These are phyloP conservation scores for Albula glossodonta DNA, from an alignment of 2,113 vertebrate species.

Conservation along the genomic window DNA sequence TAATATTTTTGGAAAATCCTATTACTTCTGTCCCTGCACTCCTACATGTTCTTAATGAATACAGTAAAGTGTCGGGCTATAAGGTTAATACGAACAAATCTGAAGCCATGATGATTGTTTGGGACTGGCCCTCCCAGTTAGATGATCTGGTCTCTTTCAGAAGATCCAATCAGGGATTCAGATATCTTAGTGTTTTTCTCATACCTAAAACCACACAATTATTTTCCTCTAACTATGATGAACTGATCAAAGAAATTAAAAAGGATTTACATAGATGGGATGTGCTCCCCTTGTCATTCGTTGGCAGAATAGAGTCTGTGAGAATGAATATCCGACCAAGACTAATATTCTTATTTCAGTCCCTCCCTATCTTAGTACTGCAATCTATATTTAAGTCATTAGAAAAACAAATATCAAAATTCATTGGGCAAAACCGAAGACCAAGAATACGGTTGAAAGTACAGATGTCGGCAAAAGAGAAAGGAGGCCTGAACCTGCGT, in stretches of 20 bases:
- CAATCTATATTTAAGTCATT: too few species aligned
- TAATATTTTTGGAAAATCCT: too few species aligned
- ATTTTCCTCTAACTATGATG: not conserved
- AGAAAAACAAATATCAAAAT: conserved; percentile 2
- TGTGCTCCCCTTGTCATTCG: not conserved
- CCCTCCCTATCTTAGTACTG: not conserved
- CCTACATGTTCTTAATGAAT: conserved; percentile 16
- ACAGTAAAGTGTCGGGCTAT: conserved; percentile 27
- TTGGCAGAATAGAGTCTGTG: conserved; percentile 16
- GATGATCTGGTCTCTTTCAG: not conserved
- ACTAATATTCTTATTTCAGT: conserved; percentile 10
- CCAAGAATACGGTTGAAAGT: conserved; percentile 13
- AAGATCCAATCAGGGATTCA: not conserved
- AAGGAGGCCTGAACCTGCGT: too few species aligned
- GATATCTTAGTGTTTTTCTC: not conserved
- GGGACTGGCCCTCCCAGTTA: not conserved
- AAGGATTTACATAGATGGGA: not conserved
- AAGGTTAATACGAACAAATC: conserved; percentile 31
- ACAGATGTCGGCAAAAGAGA: not conserved
- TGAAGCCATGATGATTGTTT: conserved; percentile 23
- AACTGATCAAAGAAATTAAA: too few species aligned
- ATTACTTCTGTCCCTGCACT: not conserved
- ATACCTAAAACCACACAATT: not conserved
- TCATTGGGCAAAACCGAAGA: conserved; percentile 15
- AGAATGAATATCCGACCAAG: conserved; percentile 28